Evolutionary conservation across 2,113 vertebrate species (phyloP).

Genomic region (Limanda limanda): DNA sequence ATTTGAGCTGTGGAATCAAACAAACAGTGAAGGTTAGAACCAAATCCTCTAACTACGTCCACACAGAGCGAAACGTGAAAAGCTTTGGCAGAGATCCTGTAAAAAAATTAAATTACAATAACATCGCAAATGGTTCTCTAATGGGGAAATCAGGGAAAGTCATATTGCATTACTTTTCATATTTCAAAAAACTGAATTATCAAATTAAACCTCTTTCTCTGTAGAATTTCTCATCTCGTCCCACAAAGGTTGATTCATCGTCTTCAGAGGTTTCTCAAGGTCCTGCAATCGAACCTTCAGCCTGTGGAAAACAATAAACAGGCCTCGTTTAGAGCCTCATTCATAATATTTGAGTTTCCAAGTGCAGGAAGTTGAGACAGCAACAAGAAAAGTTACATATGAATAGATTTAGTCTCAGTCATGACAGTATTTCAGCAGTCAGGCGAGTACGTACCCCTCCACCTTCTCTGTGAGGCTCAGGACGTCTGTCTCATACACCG

Average conservation of each 20-base stretch:
- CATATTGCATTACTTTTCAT: too few relatives aligned
- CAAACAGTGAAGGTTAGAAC: background rate
- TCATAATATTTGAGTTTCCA: background rate
- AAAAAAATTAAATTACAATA: too few relatives aligned
- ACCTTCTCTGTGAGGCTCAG: constrained; percentile 81
- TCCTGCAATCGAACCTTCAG: constrained; percentile 73
- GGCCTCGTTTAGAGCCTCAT: background rate
- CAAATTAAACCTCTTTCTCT: constrained; percentile 72
- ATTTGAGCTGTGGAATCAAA: constrained; percentile 70
- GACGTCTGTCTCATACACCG: constrained; percentile 88
- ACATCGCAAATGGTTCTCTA: too few relatives aligned
- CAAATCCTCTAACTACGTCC: too few relatives aligned
- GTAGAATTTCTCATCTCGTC: constrained; percentile 68
- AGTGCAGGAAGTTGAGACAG: too few relatives aligned
- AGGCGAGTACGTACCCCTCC: constrained; percentile 81
- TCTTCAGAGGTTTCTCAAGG: constrained; percentile 72
- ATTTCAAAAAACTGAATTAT: background rate
- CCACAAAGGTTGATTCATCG: constrained; percentile 73
- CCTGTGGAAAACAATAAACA: constrained; percentile 45
- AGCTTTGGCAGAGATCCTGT: too few relatives aligned
- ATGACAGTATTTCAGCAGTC: too few relatives aligned
- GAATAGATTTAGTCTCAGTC: too few relatives aligned
- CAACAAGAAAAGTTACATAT: too few relatives aligned
- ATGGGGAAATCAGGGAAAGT: too few relatives aligned
- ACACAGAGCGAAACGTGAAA: too few relatives aligned